Evolutionary conservation across 2,888 invertebrate genomes (phyloP), one percentile per base, ranked within the genome.

Genomic region (Ptilodon capucinus): DNA sequence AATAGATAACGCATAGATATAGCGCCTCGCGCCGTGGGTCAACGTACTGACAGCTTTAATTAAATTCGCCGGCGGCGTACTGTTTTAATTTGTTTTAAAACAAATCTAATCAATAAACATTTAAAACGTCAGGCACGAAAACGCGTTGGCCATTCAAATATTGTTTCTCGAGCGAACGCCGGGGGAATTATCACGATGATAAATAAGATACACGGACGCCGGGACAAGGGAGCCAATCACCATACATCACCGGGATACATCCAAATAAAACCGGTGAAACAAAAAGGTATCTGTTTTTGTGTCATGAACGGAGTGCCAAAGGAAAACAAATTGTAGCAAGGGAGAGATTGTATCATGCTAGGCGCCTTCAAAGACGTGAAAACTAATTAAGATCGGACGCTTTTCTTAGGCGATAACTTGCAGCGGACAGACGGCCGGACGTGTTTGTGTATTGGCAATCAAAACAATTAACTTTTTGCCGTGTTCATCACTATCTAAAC

Each of bases 341-440:
- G 84, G 80, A 73, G 79, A 81, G 90, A 91, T 91, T 71, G 76
- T 90, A 91, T 91, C 91, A 74, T 68, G 60, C 84, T 84, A 90
- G 89, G 84, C 87, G 86, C 85, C 87, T 86, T 87, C 79, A 84
- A 85, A 88, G 83, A 88, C 81, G 86, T 88, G 87, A 90, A 88
- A 91, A 89, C 87, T 91, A 91, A 91, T 91, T 91, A 91, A 90
- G 91, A 91, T 91, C 89, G 84, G 81, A 75, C 77, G 86, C 84
- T 90, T 89, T 89, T 86, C 90, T 86, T 83, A 74, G 79, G 80
- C 86, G 91, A 91, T 91, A 91, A 88, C 82, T 87, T 75, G 78
- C 75, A 67, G 62, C 77, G 76, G 84, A 84, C 84, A 77, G 83
- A 81, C 80, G 78, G 71, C 71, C 79, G 76, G 81, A 79, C 82